phyloP scores from a whole-genome alignment of 2,113 vertebrate genomes.

The Sebastes fasciatus region DNA sequence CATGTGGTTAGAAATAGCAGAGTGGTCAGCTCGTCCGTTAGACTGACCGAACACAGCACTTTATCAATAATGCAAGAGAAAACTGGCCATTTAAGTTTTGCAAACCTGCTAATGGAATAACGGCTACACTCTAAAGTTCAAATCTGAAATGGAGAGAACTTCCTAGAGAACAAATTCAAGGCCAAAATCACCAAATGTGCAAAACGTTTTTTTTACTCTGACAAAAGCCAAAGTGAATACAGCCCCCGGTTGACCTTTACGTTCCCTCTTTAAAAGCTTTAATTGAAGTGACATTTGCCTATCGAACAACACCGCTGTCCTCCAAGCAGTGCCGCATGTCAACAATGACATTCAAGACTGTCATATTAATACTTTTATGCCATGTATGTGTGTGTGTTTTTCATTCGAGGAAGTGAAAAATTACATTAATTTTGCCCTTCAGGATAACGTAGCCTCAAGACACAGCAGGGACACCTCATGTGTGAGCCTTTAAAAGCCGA shows the following conservation, averaged over 20 bases:
- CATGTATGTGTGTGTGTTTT: background rate
- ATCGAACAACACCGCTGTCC: constrained; percentile 26
- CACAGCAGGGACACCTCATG: background rate
- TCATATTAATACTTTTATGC: constrained; percentile 39
- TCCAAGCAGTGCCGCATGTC: constrained; percentile 17
- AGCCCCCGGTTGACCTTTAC: constrained; percentile 30
- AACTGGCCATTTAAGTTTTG: constrained; percentile 19
- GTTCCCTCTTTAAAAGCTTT: constrained; percentile 44
- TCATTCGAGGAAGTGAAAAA: constrained; percentile 15
- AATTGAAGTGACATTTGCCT: constrained; percentile 62
- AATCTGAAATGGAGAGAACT: background rate
- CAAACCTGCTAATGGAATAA: constrained; percentile 50
- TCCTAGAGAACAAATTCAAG: constrained; percentile 8
- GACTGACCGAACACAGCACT: constrained; percentile 25
- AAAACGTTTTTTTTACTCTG: background rate
- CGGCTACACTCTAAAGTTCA: constrained; percentile 27
- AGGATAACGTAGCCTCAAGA: background rate
- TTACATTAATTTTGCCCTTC: constrained; percentile 37
- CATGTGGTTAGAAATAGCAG: constrained; percentile 63
- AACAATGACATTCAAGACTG: constrained; percentile 44
- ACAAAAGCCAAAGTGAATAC: constrained; percentile 16
- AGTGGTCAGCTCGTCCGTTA: constrained; percentile 40
- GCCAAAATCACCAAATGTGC: constrained; percentile 24
- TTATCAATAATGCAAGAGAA: constrained; percentile 65
- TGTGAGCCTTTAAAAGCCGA: constrained; percentile 35